Conservation (phyloP, 2,797 vertebrate species). For the Clarias pachynema region DNA sequence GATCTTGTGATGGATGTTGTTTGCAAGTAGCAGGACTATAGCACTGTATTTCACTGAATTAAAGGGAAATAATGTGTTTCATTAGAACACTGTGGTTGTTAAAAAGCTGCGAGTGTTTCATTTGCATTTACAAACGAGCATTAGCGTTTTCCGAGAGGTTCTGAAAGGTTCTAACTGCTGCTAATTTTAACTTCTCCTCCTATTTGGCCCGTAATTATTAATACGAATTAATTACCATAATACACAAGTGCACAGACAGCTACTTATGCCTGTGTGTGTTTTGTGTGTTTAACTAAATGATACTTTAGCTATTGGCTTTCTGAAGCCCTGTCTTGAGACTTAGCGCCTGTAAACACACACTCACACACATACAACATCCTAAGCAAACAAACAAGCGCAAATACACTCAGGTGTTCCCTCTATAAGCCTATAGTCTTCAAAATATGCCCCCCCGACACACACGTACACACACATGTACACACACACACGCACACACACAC, state of each 20-base stretch:
- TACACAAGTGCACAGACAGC: slow-evolving; percentile 14
- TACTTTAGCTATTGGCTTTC: slow-evolving; percentile 32
- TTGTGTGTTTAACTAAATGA: slow-evolving; percentile 40
- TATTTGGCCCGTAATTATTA: slow-evolving; percentile 42
- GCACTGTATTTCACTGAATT: neutral
- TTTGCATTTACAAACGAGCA: neutral
- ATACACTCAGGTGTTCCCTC: slow-evolving; percentile 75
- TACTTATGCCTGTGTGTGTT: slow-evolving; percentile 34
- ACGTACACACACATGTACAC: slow-evolving; percentile 35
- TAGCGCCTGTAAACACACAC: slow-evolving; percentile 47
- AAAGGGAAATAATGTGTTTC: neutral
- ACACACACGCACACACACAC: slow-evolving; percentile 51
- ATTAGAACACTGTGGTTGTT: neutral
- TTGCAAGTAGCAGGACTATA: neutral
- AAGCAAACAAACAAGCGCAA: slow-evolving; percentile 65
- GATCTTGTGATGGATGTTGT: neutral
- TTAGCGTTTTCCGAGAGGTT: neutral
- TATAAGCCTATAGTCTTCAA: slow-evolving; percentile 62
- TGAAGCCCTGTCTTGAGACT: slow-evolving; percentile 33
- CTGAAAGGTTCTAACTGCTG: slow-evolving; percentile 22
- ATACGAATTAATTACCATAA: slow-evolving; percentile 41
- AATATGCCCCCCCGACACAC: slow-evolving; percentile 56
- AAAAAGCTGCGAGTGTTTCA: neutral
- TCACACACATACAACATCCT: slow-evolving; percentile 52
- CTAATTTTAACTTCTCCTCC: slow-evolving; percentile 20